Base-by-base conservation (phyloP, 1,140 invertebrate genomes). In the Diorhabda elongata region DNA sequence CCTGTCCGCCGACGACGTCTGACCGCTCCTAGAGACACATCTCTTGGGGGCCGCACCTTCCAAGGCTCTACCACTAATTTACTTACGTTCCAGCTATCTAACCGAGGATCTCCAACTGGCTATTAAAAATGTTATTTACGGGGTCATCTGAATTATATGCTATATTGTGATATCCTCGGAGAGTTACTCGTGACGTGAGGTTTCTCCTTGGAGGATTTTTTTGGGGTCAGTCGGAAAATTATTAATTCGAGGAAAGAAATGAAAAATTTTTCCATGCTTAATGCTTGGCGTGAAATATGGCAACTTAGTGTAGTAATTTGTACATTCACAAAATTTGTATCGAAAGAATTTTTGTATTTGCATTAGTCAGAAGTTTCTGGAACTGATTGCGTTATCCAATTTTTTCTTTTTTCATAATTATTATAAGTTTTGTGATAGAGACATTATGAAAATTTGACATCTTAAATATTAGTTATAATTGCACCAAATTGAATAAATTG, bases 1-100 rank as follows among this genome's bases (percentile, higher is more conserved):
- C 77, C 77, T 73, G 69, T 71, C 73, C 73, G 72, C 73, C 70
- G 67, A 66, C 73, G 73, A 75, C 71, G 72, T 56, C 62, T 67
- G 47, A 71, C 74, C 77, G 75, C 77, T 77, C 77, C 77, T 78
- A 77, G 72, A 74, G 76, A 77, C 76, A 78, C 77, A 76, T 78
- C 77, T 68, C 72, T 52, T 6, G 77, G 77, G 77, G 76, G 70
- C 77, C 75, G 75, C 77, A 73, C 77, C 77, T 77, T 71, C 66
- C 67, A 74, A 71, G 70, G 67, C 68, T 68, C 71, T 69, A 57
- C 65, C 66, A 73, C 66, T 78, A 78, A 78, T 78, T 78, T 75
- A 78, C 75, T 78, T 78, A 78, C 73, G 69, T 72, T 61, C 65
- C 61, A 44, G 60, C 71, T 69, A 72, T 69, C 67, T 42, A 43